Percentiles rank a stretch among this genome's conserved stretches.
These are phyloP conservation scores for Drosophila busckii DNA, from an alignment of 1,140 invertebrate genomes.

Conservation along the genomic window DNA sequence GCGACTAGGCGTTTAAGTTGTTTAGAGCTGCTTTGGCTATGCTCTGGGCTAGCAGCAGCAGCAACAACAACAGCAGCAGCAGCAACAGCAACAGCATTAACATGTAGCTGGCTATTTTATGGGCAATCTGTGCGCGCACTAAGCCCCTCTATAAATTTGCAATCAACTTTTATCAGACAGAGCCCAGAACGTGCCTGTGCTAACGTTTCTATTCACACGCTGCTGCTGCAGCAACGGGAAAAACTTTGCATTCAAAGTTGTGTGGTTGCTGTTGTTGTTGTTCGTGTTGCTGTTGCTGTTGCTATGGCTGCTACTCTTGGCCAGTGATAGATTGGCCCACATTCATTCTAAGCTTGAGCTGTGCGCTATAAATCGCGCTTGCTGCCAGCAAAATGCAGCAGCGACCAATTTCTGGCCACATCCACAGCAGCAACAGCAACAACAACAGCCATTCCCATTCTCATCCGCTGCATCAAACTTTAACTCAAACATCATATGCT, in stretches of 20 bases:
- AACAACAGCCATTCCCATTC: slow-evolving; percentile 2
- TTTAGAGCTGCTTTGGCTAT: slow-evolving; percentile 12
- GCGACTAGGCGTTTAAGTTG: slow-evolving; percentile 28
- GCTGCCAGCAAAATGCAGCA: slow-evolving; percentile 20
- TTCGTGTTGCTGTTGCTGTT: neutral
- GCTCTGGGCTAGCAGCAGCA: no score
- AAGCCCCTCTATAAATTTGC: slow-evolving; percentile 69
- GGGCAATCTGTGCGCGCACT: slow-evolving; percentile 46
- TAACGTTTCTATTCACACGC: slow-evolving; percentile 77
- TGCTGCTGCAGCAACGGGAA: slow-evolving; percentile 23
- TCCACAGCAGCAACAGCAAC: slow-evolving; percentile 26
- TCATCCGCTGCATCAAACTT: no score
- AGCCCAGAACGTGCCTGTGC: slow-evolving; percentile 64
- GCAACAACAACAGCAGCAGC: neutral
- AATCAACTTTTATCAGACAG: slow-evolving; percentile 73
- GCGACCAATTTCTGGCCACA: slow-evolving; percentile 30
- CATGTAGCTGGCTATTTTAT: slow-evolving; percentile 54
- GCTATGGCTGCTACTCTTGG: slow-evolving; percentile 16
- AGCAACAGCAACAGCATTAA: neutral
- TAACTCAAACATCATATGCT: slow-evolving; percentile 31
- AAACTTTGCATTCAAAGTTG: slow-evolving; percentile 20
- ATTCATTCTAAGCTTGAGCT: slow-evolving; percentile 46
- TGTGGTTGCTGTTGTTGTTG: slow-evolving; percentile 2
- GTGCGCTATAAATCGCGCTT: no score
- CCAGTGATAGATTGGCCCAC: slow-evolving; percentile 72